Conservation (phyloP, 2,113 vertebrate species). For the Mormoops blainvillei region DNA sequence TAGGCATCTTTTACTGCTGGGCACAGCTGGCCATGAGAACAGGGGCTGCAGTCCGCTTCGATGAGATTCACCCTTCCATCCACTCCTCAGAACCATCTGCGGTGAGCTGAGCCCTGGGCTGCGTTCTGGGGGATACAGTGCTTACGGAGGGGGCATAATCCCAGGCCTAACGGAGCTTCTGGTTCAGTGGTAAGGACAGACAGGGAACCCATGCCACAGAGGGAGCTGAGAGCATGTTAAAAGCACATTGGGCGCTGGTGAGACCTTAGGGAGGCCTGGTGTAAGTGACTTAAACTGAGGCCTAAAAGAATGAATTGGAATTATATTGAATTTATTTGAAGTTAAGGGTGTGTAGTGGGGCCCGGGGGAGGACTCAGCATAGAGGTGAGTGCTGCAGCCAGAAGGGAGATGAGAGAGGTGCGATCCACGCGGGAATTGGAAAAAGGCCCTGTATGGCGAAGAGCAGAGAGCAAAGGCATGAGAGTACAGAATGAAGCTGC, state of each 20-base stretch:
- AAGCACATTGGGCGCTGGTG: not conserved
- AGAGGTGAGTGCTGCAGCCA: not conserved
- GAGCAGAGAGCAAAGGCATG: not conserved
- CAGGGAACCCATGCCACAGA: not conserved
- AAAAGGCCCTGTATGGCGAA: fast-evolving
- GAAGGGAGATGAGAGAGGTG: not conserved
- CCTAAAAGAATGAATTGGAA: not conserved
- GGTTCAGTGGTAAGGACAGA: not conserved
- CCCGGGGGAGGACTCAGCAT: not conserved
- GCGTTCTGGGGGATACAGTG: not conserved
- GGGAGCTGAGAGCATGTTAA: not conserved
- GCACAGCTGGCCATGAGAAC: not conserved
- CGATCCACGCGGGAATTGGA: fast-evolving
- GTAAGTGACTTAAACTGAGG: not conserved
- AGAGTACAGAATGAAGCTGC: not conserved
- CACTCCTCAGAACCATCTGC: no score
- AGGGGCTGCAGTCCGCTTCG: not conserved
- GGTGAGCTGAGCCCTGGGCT: not conserved
- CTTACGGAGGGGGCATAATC: fast-evolving
- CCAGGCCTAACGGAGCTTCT: not conserved
- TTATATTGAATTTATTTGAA: not conserved
- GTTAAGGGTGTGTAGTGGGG: no score
- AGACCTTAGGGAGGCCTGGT: not conserved
- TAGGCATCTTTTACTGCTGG: not conserved
- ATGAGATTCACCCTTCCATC: not conserved